phyloP scores from a whole-genome alignment of 2,113 vertebrate genomes.

The Sceloporus undulatus region DNA sequence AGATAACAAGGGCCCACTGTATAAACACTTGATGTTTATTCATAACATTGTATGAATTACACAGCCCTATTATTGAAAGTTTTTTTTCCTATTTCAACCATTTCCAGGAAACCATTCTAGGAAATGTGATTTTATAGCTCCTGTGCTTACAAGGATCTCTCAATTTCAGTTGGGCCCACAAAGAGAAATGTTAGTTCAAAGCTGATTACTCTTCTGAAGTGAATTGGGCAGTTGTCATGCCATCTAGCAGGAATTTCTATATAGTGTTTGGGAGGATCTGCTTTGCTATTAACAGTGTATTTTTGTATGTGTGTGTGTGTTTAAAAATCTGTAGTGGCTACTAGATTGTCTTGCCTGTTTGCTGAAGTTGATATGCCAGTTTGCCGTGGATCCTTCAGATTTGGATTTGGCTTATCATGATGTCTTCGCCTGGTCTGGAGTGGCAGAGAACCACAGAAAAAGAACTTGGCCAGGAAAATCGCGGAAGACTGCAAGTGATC shows the following conservation, averaged over 20 bases:
- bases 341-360: conserved; percentile 98
- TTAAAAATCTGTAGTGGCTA: conserved; percentile 86
- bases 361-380: conserved; percentile 98
- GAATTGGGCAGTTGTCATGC: background rate
- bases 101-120: background rate
- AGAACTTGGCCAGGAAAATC: conserved; percentile 95
- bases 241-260: no score
- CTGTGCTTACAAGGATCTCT: background rate
- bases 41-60: background rate
- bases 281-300: no score
- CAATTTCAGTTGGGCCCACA: background rate
- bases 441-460: conserved; percentile 92
- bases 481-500: conserved; percentile 92
- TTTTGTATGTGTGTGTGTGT: no score
- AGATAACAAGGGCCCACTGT: no score
- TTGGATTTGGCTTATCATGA: conserved; percentile 97
- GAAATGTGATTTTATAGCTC: background rate
- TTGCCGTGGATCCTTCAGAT: conserved; percentile 96
- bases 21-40: background rate
- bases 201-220: background rate
- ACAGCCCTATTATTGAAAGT: background rate
- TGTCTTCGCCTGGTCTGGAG: conserved; percentile 97
- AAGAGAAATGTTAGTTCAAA: background rate
- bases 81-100: background rate
- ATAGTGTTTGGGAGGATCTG: no score